phyloP scores from a whole-genome alignment of 2,888 invertebrate species.

The Mactromeris polynyma region DNA sequence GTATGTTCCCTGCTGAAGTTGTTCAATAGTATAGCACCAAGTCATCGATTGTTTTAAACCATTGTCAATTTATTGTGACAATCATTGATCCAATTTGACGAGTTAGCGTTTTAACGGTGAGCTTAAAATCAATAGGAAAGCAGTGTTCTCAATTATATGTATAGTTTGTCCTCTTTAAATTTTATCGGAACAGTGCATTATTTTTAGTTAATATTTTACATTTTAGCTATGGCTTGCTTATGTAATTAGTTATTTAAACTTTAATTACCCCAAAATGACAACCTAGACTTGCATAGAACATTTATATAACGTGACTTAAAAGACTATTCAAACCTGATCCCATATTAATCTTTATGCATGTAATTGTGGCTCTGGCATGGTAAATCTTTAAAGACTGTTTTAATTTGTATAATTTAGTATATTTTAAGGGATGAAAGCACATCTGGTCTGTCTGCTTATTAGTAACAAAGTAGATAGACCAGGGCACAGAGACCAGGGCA shows the following conservation, averaged over 20 bases:
- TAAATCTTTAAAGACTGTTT: background rate
- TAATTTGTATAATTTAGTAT: no score
- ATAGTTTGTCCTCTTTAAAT: background rate
- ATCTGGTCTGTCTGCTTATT: no score
- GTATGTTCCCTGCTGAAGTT: background rate
- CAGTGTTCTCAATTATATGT: background rate
- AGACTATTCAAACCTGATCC: background rate
- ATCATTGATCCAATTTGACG: background rate
- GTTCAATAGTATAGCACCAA: background rate
- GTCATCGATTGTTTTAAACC: background rate
- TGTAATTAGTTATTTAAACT: no score
- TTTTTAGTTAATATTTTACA: background rate
- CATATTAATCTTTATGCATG: background rate
- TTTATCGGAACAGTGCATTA: background rate
- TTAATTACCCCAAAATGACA: background rate
- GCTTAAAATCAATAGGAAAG: background rate
- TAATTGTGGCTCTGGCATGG: background rate
- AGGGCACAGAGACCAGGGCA: no score
- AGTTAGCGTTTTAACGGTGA: background rate
- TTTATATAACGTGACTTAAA: background rate
- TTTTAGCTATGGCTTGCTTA: no score
- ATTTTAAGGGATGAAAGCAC: no score
- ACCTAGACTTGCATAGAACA: background rate
- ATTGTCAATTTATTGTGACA: background rate
- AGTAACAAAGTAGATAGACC: no score